Evolutionary conservation across 2,888 invertebrate species (phyloP), one percentile per base, ranked within the genome.

Genomic region (Ligdia adustata): DNA sequence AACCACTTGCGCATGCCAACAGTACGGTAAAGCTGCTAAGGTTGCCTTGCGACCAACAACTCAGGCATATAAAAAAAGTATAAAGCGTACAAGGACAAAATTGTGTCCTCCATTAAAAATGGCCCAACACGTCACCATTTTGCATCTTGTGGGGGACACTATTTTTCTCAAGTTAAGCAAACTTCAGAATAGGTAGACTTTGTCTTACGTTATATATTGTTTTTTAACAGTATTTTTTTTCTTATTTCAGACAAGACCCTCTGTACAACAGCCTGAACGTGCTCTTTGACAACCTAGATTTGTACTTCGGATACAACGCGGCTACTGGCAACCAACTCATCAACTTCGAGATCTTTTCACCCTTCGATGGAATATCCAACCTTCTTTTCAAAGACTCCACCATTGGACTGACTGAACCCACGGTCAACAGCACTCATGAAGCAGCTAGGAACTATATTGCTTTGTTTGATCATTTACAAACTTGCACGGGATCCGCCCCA

Each of bases 361-460:
- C 87, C 0, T 93, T 93, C 72, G 89, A 92, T 48, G 82, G 86
- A 0, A 70, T 66, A 4, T 71, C 61, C 15, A 82, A 94, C 66
- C 74, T 94, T 3, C 72, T 94, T 0, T 94, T 94, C 80, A 93
- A 92, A 63, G 92, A 93, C 57, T 91, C 92, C 0, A 92, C 92
- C 0, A 84, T 91, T 0, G 92, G 92, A 1, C 70, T 93, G 0
- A 84, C 91, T 0, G 84, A 91, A 9, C 82, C 87, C 0, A 69
- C 84, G 0, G 69, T 68, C 0, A 61, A 66, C 0, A 69, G 87
- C 0, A 35, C 54, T 0, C 79, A 84, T 12, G 75, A 72, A 37
- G 79, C 87, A 0, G 92, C 93, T 0, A 76, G 80, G 43, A 92
- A 92, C 47, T 93, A 93, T 56, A 89, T 92, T 7, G 87, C 91